Conservation (phyloP, 2,113 vertebrate genomes). For the Panthera uncia region DNA sequence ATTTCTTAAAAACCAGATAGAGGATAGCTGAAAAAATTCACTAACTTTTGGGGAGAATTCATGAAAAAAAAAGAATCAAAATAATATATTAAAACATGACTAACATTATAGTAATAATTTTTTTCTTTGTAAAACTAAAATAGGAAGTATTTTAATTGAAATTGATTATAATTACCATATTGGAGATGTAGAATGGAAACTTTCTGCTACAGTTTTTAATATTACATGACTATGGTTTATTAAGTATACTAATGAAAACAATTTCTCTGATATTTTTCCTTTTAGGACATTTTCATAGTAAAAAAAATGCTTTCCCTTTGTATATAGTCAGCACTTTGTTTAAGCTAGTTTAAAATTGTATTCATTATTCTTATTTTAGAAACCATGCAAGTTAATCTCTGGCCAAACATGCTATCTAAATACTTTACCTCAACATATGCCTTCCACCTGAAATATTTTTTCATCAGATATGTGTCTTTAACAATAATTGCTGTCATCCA, state of each 20-base stretch:
- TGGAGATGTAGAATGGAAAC: not conserved
- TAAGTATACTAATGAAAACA: not conserved
- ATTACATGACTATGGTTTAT: not conserved
- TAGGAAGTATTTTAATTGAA: not conserved
- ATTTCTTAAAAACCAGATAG: not conserved
- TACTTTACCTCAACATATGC: not conserved
- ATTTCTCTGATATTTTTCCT: not conserved
- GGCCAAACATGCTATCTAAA: fast-evolving
- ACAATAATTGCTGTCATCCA: not conserved
- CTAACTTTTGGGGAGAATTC: not conserved
- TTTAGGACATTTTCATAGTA: not conserved
- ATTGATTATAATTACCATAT: not conserved
- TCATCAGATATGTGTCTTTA: not conserved
- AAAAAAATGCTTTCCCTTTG: not conserved
- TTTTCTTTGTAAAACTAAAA: not conserved
- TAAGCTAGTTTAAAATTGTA: not conserved
- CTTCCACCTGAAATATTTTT: not conserved
- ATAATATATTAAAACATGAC: not conserved
- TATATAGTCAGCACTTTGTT: not conserved
- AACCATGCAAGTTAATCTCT: not conserved
- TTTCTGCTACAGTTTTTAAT: not conserved
- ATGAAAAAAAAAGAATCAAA: not conserved
- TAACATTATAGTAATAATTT: not conserved
- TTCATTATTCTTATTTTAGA: not conserved
- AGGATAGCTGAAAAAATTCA: not conserved